phyloP scores from a whole-genome alignment of 2,888 invertebrate species.

The Aleiodes alternator region DNA sequence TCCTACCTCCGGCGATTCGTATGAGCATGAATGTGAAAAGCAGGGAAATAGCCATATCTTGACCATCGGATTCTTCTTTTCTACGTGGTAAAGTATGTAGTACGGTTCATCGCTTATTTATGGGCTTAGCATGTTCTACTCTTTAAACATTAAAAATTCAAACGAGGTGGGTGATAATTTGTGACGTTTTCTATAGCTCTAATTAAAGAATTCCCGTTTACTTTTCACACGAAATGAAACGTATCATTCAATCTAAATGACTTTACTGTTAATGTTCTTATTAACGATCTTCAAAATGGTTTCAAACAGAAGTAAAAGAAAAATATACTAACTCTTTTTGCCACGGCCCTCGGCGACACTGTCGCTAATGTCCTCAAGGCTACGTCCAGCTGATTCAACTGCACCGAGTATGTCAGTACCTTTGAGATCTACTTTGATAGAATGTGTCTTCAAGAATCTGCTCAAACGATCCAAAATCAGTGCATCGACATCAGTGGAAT shows the following conservation, averaged over 20 bases:
- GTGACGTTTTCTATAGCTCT: neutral
- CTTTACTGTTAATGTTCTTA: neutral
- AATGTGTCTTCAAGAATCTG: slow-evolving; percentile 87
- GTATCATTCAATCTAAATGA: too few species aligned
- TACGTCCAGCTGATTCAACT: slow-evolving; percentile 87
- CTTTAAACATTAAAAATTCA: slow-evolving; percentile 4
- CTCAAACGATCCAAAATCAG: slow-evolving; percentile 83
- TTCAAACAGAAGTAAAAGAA: neutral
- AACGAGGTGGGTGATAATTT: slow-evolving; percentile 24
- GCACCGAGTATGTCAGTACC: slow-evolving; percentile 89
- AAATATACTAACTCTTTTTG: slow-evolving; percentile 82
- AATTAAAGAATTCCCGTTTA: too few species aligned
- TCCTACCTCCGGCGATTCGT: neutral
- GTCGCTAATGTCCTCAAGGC: slow-evolving; percentile 80
- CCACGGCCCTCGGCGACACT: slow-evolving; percentile 84
- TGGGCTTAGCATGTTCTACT: slow-evolving; percentile 13
- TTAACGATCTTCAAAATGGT: neutral
- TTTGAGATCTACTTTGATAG: slow-evolving; percentile 89
- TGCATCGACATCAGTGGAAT: slow-evolving; percentile 78
- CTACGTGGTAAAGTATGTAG: slow-evolving; percentile 22
- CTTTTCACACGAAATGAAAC: too few species aligned
- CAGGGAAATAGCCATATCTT: slow-evolving; percentile 10
- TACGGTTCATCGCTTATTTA: slow-evolving; percentile 32
- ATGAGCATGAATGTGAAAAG: slow-evolving; percentile 15
- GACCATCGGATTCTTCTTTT: slow-evolving; percentile 13